A percentile compares a stretch with the other conserved stretches of the same genome.
Evolutionary conservation across 2,888 invertebrate genomes (phyloP).

Genomic region (Eupithecia inturbata): DNA sequence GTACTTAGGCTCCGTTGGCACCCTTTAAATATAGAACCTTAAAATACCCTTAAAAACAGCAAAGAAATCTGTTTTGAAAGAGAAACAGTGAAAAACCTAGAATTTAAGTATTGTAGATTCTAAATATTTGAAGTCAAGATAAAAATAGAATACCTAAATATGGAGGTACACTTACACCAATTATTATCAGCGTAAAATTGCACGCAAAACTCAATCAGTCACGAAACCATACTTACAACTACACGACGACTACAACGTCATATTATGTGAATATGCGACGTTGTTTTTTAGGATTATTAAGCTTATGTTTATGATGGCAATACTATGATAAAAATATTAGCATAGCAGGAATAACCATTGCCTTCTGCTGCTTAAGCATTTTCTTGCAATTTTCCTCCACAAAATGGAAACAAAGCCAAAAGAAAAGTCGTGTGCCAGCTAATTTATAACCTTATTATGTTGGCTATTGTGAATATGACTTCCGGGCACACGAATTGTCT

Average conservation of each 20-base stretch:
- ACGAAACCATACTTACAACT: too few relatives aligned
- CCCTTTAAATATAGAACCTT: not conserved
- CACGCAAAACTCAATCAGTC: not conserved
- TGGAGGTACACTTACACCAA: not conserved
- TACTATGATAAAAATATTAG: not conserved
- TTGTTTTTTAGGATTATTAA: not conserved
- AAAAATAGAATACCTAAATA: not conserved
- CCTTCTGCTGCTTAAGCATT: constrained; percentile 14
- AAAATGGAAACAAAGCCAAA: constrained; percentile 40
- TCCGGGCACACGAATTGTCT: constrained; percentile 68
- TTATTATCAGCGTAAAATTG: not conserved
- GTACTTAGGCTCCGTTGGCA: not conserved
- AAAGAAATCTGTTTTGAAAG: not conserved
- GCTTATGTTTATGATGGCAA: not conserved
- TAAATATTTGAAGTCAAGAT: not conserved
- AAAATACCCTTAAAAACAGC: not conserved
- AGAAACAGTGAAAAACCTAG: not conserved
- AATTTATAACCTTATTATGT: constrained; percentile 71
- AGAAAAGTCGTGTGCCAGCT: constrained; percentile 48
- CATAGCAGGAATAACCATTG: not conserved
- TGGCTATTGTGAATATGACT: constrained; percentile 66
- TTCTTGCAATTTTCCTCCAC: constrained; percentile 5
- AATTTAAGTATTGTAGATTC: not conserved
- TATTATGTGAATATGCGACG: not conserved
- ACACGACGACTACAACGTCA: not conserved